phyloP scores from a whole-genome alignment of 1,140 invertebrate species.

The Cylas formicarius region DNA sequence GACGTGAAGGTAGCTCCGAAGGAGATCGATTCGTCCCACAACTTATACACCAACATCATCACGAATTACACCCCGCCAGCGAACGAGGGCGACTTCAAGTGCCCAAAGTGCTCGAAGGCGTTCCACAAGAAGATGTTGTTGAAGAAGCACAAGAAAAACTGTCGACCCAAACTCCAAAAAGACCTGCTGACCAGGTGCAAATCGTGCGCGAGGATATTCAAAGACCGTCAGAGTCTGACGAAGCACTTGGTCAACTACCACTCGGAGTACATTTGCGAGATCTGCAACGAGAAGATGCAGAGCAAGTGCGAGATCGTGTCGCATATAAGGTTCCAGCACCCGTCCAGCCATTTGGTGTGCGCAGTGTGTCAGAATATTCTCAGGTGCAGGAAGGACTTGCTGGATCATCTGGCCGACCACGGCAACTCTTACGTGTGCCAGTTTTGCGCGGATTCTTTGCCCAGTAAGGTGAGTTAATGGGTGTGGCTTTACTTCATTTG shows the following conservation, averaged over 20 bases:
- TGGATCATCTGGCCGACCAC: conserved; percentile 49
- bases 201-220: conserved; percentile 51
- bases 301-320: conserved; percentile 53
- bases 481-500: too few species aligned
- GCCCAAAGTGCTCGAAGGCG: conserved; percentile 49
- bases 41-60: conserved; percentile 39
- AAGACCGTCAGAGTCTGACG: conserved; percentile 49
- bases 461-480: conserved; percentile 46
- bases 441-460: conserved; percentile 53
- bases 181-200: conserved; percentile 49
- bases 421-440: conserved; percentile 50
- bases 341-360: conserved; percentile 48
- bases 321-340: conserved; percentile 52
- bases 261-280: conserved; percentile 48
- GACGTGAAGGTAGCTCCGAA: conserved; percentile 24
- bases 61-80: conserved; percentile 39
- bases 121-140: conserved; percentile 49
- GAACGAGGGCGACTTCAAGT: conserved; percentile 47
- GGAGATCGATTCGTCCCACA: conserved; percentile 34
- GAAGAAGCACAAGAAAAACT: conserved; percentile 52
- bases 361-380: conserved; percentile 51
- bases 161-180: conserved; percentile 44
- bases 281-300: conserved; percentile 47
- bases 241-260: conserved; percentile 53
- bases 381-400: conserved; percentile 48